Conservation (phyloP, 2,888 invertebrate species). For the Pseudeuparius sepicola region DNA sequence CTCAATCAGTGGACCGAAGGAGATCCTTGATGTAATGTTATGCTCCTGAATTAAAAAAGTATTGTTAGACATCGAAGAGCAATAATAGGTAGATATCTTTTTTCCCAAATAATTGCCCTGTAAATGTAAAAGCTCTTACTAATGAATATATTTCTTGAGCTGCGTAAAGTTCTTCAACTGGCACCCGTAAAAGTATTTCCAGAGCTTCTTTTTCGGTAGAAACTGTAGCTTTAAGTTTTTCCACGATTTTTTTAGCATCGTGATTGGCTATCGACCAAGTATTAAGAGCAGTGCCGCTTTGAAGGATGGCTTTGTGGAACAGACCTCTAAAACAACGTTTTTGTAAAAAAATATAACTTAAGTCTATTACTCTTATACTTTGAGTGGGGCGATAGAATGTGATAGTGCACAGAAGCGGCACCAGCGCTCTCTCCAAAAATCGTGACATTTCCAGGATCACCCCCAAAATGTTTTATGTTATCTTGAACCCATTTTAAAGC, state of each 20-base stretch:
- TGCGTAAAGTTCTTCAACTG: constrained; percentile 33
- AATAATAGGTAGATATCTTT: no score
- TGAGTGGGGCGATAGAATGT: constrained; percentile 41
- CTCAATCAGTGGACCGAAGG: constrained; percentile 27
- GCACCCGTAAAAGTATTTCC: constrained; percentile 33
- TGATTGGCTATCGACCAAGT: constrained; percentile 21
- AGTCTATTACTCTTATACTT: no score
- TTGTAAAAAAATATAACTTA: no score
- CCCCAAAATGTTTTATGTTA: constrained; percentile 43
- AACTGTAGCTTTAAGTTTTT: constrained; percentile 24
- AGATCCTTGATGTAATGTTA: no score
- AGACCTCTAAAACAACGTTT: no score
- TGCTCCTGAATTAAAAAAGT: no score
- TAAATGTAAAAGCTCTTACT: no score
- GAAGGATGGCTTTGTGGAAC: constrained; percentile 29
- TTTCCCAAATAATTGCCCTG: no score
- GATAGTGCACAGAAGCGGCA: constrained; percentile 41
- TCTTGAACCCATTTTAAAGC: constrained; percentile 44
- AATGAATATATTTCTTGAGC: constrained; percentile 28
- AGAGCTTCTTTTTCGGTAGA: constrained; percentile 33
- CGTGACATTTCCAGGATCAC: constrained; percentile 44
- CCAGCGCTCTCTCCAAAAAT: constrained; percentile 48
- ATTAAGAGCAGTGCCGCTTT: constrained; percentile 28
- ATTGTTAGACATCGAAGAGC: no score
- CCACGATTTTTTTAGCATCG: constrained; percentile 21